These are phyloP conservation scores for Metellina segmentata DNA, from an alignment of 2,888 invertebrate species.

Conservation along the genomic window DNA sequence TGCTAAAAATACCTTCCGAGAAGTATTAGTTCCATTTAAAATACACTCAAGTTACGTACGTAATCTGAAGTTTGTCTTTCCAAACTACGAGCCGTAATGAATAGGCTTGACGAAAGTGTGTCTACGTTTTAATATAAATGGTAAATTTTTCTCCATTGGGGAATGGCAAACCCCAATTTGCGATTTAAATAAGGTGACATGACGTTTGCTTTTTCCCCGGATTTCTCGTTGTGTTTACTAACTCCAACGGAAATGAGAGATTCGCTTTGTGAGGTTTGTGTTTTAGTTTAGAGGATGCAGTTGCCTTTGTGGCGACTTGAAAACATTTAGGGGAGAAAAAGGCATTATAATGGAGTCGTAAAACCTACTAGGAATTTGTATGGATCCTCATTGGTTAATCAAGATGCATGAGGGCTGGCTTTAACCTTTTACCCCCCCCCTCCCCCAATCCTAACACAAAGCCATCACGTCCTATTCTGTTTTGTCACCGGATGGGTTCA, in stretches of 20 bases:
- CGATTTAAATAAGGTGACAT: conserved; percentile 14
- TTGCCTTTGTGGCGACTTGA: neutral
- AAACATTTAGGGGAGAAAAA: no score
- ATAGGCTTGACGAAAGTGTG: neutral
- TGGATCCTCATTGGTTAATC: no score
- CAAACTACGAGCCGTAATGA: neutral
- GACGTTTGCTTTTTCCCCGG: neutral
- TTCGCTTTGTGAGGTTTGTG: neutral
- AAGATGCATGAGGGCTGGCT: no score
- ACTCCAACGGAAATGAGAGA: neutral
- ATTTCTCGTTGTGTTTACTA: neutral
- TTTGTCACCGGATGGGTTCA: no score
- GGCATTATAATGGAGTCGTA: no score
- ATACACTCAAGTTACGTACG: neutral
- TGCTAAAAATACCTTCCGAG: no score
- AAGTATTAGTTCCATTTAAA: neutral
- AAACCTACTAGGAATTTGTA: no score
- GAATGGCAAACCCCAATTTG: conserved; percentile 6
- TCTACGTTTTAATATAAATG: conserved; percentile 27
- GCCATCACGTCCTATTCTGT: no score
- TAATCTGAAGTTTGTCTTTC: conserved; percentile 12
- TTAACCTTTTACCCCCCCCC: no score
- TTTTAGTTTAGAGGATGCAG: neutral
- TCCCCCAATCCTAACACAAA: no score
- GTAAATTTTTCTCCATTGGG: neutral